Conservation (phyloP, 92 coral and sea anemone species). For the Umimayanthus kanabou region DNA sequence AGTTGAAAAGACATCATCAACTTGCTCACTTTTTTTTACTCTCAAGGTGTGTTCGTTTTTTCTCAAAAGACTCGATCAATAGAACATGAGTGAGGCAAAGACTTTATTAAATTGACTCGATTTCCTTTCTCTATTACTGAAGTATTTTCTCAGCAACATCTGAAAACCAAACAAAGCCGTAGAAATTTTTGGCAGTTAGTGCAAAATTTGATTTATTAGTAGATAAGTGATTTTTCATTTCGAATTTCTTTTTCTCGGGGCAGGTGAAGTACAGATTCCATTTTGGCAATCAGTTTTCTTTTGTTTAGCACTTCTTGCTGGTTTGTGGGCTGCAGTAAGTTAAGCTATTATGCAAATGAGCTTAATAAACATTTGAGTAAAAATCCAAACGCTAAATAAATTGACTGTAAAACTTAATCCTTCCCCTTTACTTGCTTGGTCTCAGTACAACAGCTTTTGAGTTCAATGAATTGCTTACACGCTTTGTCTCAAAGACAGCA, state of each 20-base stretch:
- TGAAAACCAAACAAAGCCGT: constrained; percentile 27
- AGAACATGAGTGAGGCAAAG: neutral
- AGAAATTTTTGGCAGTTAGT: constrained; percentile 21
- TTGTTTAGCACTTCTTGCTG: constrained; percentile 33
- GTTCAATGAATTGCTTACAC: neutral
- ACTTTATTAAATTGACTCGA: neutral
- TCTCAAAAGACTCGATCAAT: constrained; percentile 6
- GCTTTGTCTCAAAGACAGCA: neutral
- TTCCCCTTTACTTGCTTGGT: neutral
- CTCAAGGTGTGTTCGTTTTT: neutral
- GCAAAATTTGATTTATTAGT: constrained; percentile 42
- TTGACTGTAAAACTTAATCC: neutral
- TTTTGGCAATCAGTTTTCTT: constrained; percentile 34
- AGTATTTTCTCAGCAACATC: constrained; percentile 20
- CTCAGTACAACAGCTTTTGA: neutral
- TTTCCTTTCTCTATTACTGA: constrained; percentile 10
- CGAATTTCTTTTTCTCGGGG: constrained; percentile 15
- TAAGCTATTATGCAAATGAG: constrained; percentile 44
- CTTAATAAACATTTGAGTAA: constrained; percentile 5
- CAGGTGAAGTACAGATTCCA: constrained; percentile 32
- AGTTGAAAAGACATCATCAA: constrained; percentile 32
- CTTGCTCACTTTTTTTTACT: constrained; percentile 1
- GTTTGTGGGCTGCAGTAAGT: constrained; percentile 17
- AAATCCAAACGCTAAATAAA: constrained; percentile 21
- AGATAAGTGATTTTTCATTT: constrained; percentile 39